Base-by-base conservation (phyloP, 2,888 invertebrate genomes). In the Eupithecia subumbrata region DNA sequence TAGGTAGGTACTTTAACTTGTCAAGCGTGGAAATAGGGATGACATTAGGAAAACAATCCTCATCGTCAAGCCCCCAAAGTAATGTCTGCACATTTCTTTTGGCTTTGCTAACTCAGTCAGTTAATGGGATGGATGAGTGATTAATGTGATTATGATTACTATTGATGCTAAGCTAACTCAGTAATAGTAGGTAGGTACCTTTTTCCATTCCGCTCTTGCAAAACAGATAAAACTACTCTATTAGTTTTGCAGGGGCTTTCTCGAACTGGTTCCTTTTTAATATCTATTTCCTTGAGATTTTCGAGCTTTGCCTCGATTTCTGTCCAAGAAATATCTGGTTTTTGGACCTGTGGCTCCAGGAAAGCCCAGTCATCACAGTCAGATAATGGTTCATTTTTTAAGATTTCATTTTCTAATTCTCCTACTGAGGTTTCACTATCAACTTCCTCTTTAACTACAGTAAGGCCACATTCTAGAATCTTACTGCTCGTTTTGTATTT, bases 401-500 rank as follows among this genome's bases (percentile, higher is more conserved):
- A 82, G 67, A 84, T 70, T 77, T 86, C 81, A 79, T 85, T 80
- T 82, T 86, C 85, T 79, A 81, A 34, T 82, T 77, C 14, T 66
- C 52, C 52, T 52, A 8, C 52, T 52, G 52, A 52, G 8, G 0
- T 45, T 7, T 64, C 25, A 78, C 73, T 25, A 81, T 69, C 67
- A 25, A 14, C 73, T 83, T 93, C 91, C 75, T 88, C 82, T 81
- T 91, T 92, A 5, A 92, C 81, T 74, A 84, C 72, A 34, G 83
- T 72, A 22, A 90, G 75, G 34, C 87, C 86, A 80, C 85, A 86
- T 81, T 89, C 83, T 81, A 94, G 81, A 73, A 90, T 82, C 81
- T 87, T 87, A 69, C 82, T 84, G 71, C 90, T 87, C 70, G 90
- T 86, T 78, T 84, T 91, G 81, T 87, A 94, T 83, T 87, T 91